Evolutionary conservation across 2,888 invertebrate genomes (phyloP).

Genomic region (Fabriciana adippe): DNA sequence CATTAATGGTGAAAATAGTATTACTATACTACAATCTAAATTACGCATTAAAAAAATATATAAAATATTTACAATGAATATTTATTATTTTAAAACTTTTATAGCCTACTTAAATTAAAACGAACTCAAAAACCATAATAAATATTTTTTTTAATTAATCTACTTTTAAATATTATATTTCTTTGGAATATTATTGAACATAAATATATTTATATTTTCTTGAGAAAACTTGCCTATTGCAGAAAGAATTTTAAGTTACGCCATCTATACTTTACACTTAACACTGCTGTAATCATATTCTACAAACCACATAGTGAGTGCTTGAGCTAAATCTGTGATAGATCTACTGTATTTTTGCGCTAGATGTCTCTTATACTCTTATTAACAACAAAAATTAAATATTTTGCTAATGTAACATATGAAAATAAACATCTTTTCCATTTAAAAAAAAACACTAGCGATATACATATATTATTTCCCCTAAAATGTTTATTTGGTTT

Average conservation of each 20-base stretch:
- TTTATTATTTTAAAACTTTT: too few species aligned
- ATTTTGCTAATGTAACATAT: too few species aligned
- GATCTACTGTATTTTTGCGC: background rate
- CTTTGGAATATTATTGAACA: too few species aligned
- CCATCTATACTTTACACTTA: background rate
- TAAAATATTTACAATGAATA: too few species aligned
- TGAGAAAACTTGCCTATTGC: too few species aligned
- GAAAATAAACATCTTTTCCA: too few species aligned
- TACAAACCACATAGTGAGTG: background rate
- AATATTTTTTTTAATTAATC: too few species aligned
- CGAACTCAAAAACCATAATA: background rate
- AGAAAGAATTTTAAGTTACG: background rate
- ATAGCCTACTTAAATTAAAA: background rate
- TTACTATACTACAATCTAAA: background rate
- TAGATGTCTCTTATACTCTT: constrained; percentile 10
- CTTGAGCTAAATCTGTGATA: background rate
- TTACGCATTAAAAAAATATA: background rate
- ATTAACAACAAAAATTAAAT: background rate
- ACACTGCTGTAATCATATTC: constrained; percentile 5
- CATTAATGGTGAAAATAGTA: background rate
- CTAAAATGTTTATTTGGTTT: too few species aligned
- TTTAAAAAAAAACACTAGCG: too few species aligned
- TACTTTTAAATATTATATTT: too few species aligned
- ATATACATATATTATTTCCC: too few species aligned
- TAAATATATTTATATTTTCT: too few species aligned